Base-by-base conservation (phyloP, 1,140 invertebrate species). In the Sinonovacula constricta region DNA sequence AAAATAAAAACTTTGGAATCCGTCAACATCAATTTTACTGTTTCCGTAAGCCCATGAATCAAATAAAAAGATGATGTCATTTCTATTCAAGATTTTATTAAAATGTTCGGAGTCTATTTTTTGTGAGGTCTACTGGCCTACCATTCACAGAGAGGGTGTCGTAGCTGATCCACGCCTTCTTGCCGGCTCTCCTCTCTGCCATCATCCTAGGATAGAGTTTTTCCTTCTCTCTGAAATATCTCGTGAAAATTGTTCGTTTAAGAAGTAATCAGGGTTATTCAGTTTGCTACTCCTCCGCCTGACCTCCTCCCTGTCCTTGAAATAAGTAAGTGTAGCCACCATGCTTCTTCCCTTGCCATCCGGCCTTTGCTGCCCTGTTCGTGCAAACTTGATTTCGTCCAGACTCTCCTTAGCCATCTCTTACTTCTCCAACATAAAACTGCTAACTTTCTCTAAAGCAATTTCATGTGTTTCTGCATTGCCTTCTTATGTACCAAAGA, bases 31-130 rank as follows among this genome's bases (percentile, higher is more conserved):
- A 54, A 68, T 24, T 26, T 12, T 28, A 34, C 45, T 51, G 45
- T 53, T 54, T 7, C 30, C 28, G 54, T 30, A 24, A 2, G 45
- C 39, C 66, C 45, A 68, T 14, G 66, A 18, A 14, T 68, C 66
- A 54, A 45, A 68, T 22, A 68, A 30, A 68, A 68, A 68, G 51
- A 68, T 3, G 18, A 67, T 49, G 3, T 67, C 65, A 54, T 54
- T 68, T 10, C 12, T 14, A 49, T 51, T 26, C 7, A 67, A 4
- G 51, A 45, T 68, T 2, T n/a, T 14, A 10, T 28, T 68, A n/a
- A 15, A 4, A 7, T 45, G 28, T 7, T 39, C 66, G 24, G 36
- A 3, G 14, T 45, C 49, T 24, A 45, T 68, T 39, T 24, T 45
- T 1, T 33, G 45, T 5, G 54, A 24, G 5, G 39, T 65, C 1